A percentile compares a stretch with the other conserved stretches of the same genome.
Conservation (phyloP, 2,888 invertebrate genomes). For the Hyppa rectilinea region DNA sequence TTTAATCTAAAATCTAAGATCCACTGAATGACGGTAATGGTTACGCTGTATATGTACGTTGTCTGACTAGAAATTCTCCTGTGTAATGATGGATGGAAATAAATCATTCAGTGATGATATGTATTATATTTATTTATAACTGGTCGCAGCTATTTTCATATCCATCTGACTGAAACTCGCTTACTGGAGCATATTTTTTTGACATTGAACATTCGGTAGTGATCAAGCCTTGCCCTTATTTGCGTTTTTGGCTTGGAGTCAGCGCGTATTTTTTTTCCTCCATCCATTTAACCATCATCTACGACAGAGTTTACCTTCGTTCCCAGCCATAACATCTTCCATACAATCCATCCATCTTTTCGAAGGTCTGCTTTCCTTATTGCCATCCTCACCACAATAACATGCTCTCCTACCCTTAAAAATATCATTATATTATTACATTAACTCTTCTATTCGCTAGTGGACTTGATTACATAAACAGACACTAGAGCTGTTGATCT, state of each 20-base stretch:
- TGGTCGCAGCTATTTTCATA: not conserved
- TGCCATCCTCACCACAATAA: not conserved
- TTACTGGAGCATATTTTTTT: not conserved
- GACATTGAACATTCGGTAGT: not conserved
- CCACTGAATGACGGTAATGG: not conserved
- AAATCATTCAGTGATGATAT: not conserved
- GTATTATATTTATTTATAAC: not conserved
- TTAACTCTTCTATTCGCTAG: not conserved
- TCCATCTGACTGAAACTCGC: not conserved
- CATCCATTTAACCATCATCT: not conserved
- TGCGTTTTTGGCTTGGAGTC: not conserved
- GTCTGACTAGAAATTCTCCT: not conserved
- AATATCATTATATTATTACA: not conserved
- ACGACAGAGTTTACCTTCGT: not conserved
- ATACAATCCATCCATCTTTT: not conserved
- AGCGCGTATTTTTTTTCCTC: not conserved
- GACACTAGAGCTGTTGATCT: constrained; percentile 34
- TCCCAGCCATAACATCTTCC: not conserved
- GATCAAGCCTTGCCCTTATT: not conserved
- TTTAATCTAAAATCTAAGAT: constrained; percentile 23
- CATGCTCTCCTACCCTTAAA: not conserved
- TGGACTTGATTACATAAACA: constrained; percentile 33
- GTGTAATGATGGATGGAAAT: not conserved
- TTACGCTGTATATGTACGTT: not conserved
- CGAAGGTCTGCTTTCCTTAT: not conserved